Base-by-base conservation (phyloP, 2,888 invertebrate genomes). In the Volucella inanis region DNA sequence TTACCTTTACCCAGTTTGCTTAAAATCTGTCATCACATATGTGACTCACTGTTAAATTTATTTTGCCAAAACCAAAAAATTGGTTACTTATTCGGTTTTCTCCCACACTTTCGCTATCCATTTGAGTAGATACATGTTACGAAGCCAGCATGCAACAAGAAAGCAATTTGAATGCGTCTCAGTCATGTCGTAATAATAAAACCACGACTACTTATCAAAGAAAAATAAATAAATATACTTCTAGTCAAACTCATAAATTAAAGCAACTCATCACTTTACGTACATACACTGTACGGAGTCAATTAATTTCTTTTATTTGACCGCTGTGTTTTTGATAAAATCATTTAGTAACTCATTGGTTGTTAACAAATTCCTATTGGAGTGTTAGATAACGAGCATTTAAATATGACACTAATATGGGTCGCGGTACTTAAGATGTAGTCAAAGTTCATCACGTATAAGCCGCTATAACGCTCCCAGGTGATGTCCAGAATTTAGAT, bases 21-120 rank as follows among this genome's bases (percentile, higher is more conserved):
- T 15, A n/a, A 4, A 41, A 9, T 15, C 45, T 45, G 57, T 70
- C 57, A 45, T 62, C n/a, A 18, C 14, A 22, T 54, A 55, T 68
- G 47, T 77, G 81, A 81, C 65, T 71, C 70, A 82, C 49, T 57
- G 15, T 47, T 54, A 71, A 59, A 82, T 71, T 61, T 50, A 50
- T 41, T 18, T 61, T 39, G 57, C n/a, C 47, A 18, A 57, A 57
- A 59, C 4, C 4, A 0, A 31, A 31, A 31, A 31, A 6, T 31
- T 50, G 50, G 39, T 54, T 59, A 59, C 47, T 47, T 72, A 43
- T 8, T 39, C 54, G 22, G 67, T 82, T 82, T 82, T 77, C 82
- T 82, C 82, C 72, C 82, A 77, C 82, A 82, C 82, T 82, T 82
- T 82, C 82, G 82, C 77, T 82, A 54, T 67, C 77, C 49, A 31